Evolutionary conservation across 2,113 vertebrate species (phyloP).

Genomic region (Leptocoma aspasia): DNA sequence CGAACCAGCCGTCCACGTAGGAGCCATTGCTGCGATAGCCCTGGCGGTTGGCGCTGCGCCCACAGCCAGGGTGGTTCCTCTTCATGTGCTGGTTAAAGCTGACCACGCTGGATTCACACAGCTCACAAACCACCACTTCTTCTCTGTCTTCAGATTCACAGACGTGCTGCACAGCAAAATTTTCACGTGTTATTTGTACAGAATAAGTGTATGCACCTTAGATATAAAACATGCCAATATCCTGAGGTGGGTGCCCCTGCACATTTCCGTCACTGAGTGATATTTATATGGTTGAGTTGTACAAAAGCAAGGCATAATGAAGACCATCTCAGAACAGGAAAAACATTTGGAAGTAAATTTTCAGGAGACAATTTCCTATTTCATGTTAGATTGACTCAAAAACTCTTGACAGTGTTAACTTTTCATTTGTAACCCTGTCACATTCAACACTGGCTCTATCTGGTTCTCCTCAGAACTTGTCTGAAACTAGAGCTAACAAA

Average conservation of each 20-base stretch:
- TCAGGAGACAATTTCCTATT: neutral
- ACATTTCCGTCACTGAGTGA: neutral
- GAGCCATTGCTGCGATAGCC: slow-evolving; percentile 98
- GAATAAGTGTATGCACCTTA: neutral
- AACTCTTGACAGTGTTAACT: neutral
- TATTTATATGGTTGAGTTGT: neutral
- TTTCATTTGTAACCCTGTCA: neutral
- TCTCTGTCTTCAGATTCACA: slow-evolving; percentile 95
- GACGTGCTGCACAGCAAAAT: slow-evolving; percentile 82
- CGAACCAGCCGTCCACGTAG: slow-evolving; percentile 98
- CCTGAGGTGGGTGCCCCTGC: neutral
- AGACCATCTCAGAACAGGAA: neutral
- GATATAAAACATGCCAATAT: neutral
- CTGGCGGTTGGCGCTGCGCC: slow-evolving; percentile 93
- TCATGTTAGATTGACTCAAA: neutral
- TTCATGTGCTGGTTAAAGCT: slow-evolving; percentile 99
- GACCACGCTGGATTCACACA: slow-evolving; percentile 91
- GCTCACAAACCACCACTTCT: slow-evolving; percentile 93
- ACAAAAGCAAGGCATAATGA: neutral
- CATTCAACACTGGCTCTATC: neutral
- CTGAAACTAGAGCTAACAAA: neutral
- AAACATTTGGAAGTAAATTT: neutral
- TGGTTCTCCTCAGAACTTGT: neutral
- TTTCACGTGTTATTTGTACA: neutral
- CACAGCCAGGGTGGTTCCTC: slow-evolving; percentile 93